phyloP scores from a whole-genome alignment of 2,113 vertebrate species.

The Notarius quadriscutis region DNA sequence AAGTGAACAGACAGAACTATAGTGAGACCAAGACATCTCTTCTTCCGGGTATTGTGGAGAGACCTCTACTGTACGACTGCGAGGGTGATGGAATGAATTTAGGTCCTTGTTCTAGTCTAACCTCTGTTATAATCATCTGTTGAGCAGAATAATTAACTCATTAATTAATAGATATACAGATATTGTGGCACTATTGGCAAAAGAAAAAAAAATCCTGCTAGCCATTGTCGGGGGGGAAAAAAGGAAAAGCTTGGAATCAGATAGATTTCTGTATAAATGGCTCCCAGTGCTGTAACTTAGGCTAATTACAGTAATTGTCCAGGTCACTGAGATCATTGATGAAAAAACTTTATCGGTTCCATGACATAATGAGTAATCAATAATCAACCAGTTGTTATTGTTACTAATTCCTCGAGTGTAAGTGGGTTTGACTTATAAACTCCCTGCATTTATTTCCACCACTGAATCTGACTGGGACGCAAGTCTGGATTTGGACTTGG shows the following conservation, averaged over 20 bases:
- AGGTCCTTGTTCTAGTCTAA: constrained; percentile 52
- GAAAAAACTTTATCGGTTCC: not conserved
- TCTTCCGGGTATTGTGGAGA: not conserved
- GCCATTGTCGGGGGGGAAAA: not conserved
- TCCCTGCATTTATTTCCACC: not conserved
- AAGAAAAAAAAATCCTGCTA: constrained; percentile 71
- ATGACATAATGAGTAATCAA: not conserved
- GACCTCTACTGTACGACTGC: constrained; percentile 20
- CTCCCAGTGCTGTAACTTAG: not conserved
- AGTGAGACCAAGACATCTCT: constrained; percentile 1
- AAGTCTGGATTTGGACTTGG: not conserved
- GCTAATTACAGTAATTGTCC: not conserved
- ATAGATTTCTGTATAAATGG: constrained; percentile 37
- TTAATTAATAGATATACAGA: constrained; percentile 73
- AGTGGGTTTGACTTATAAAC: not conserved
- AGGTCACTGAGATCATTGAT: not conserved
- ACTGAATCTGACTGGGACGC: not conserved
- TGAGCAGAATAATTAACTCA: constrained; percentile 86
- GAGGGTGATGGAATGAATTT: constrained; percentile 32
- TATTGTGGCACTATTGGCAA: constrained; percentile 97
- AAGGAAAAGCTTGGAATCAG: constrained; percentile 74
- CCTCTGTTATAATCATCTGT: constrained; percentile 80
- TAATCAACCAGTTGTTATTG: not conserved
- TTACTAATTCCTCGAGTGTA: not conserved
- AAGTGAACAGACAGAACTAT: constrained; percentile 25